Base-by-base conservation (phyloP, 2,888 invertebrate genomes). In the Cinara cedri region DNA sequence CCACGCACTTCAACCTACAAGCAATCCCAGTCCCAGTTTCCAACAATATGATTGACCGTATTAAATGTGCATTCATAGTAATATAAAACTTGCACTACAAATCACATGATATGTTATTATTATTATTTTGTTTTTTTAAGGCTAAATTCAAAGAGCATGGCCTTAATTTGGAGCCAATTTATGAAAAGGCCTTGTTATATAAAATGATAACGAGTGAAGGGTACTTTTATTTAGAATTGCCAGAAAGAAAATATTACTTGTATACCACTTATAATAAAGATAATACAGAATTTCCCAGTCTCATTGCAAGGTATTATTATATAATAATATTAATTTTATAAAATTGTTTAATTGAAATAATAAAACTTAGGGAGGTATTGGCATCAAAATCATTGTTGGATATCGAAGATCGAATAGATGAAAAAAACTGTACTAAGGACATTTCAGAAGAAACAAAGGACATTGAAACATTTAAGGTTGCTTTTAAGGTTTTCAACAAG, bases 391-490 rank as follows among this genome's bases (percentile, higher is more conserved):
- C n/a, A n/a, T n/a, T n/a, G n/a, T n/a, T n/a, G n/a, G n/a, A n/a
- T n/a, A n/a, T n/a, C n/a, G n/a, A n/a, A n/a, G n/a, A n/a, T n/a
- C n/a, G n/a, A n/a, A n/a, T n/a, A n/a, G n/a, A n/a, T 85, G 99
- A 98, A 98, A 92, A 91, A 83, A 91, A 93, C 83, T 98, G 98
- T n/a, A n/a, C n/a, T 85, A 88, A 90, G 74, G 14, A 87, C 88
- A 3, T 92, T 93, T 2, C 93, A 82, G 98, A 98, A 86, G 88
- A 88, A 1, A 84, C 87, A 11, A 86, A 91, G 68, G 93, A n/a
- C n/a, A n/a, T 94, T 0, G 87, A 89, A 72, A 87, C 88, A 76
- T 92, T 97, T 84, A 89, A 95, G 72, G 88, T 89, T n/a, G n/a
- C n/a, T n/a, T n/a, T n/a, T n/a, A n/a, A 89, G 83, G 89, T 90